Evolutionary conservation across 2,888 invertebrate species (phyloP).

Genomic region (Melanotus villosus): DNA sequence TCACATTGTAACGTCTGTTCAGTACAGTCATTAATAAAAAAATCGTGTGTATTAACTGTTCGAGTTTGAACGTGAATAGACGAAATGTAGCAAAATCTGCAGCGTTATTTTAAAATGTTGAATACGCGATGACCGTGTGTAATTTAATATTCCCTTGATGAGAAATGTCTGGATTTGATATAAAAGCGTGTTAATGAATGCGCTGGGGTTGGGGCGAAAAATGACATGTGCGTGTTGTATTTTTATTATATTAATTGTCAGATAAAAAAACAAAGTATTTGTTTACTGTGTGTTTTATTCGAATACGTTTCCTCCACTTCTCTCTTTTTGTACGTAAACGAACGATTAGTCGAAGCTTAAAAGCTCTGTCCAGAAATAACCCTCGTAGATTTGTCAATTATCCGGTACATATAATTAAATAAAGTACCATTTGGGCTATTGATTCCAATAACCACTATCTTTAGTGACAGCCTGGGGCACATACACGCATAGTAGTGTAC

Average conservation of each 20-base stretch:
- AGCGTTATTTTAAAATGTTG: not conserved
- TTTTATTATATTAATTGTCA: slow-evolving; percentile 5
- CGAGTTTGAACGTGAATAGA: too few species aligned
- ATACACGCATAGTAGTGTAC: slow-evolving; percentile 40
- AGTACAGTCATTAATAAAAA: too few species aligned
- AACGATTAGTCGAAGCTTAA: not conserved
- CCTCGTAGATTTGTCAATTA: slow-evolving; percentile 29
- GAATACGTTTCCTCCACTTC: not conserved
- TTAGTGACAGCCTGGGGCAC: slow-evolving; percentile 36
- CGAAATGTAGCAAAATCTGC: too few species aligned
- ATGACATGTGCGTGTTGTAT: not conserved
- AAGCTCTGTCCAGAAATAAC: slow-evolving; percentile 4
- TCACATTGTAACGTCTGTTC: too few species aligned
- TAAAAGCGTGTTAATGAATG: not conserved
- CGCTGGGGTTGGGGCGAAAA: not conserved
- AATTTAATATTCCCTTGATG: not conserved
- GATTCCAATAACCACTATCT: slow-evolving; percentile 45
- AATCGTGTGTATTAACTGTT: too few species aligned
- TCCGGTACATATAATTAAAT: slow-evolving; percentile 36
- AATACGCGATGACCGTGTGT: not conserved
- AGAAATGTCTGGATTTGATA: too few species aligned
- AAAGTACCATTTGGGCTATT: slow-evolving; percentile 37
- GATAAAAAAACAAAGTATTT: slow-evolving; percentile 10
- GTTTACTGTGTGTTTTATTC: slow-evolving; percentile 3
- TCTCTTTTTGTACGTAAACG: not conserved